Percentiles rank a stretch among this genome's conserved stretches.
Conservation (phyloP, 2,113 vertebrate species). For the Bufo gargarizans region DNA sequence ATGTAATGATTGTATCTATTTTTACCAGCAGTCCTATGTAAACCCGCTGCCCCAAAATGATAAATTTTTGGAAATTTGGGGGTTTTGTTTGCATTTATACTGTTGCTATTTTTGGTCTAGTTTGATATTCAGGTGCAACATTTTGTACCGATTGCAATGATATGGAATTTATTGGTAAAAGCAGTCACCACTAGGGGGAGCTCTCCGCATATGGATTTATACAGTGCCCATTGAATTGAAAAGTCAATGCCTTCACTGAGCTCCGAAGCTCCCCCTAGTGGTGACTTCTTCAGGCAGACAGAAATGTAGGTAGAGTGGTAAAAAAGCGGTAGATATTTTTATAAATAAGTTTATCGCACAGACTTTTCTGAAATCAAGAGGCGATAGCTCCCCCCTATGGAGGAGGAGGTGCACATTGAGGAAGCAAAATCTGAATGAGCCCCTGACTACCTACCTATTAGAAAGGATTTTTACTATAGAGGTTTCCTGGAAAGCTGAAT, state of each 20-base stretch:
- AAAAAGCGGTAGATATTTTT: too few relatives aligned
- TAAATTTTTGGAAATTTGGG: too few relatives aligned
- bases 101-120: background rate
- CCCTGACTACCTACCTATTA: too few relatives aligned
- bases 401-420: too few relatives aligned
- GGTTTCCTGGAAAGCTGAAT: background rate
- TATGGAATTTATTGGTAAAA: background rate
- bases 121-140: background rate
- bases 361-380: too few relatives aligned
- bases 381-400: too few relatives aligned
- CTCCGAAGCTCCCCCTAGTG: background rate
- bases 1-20: background rate
- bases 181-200: background rate
- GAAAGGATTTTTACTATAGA: too few relatives aligned
- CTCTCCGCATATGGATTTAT: background rate
- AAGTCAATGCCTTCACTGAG: background rate
- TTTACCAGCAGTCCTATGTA: background rate
- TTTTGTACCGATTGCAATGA: background rate
- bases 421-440: too few relatives aligned
- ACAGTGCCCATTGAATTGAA: background rate
- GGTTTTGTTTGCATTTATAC: background rate
- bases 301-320: too few relatives aligned
- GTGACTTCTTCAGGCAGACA: too few relatives aligned
- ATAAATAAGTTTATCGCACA: too few relatives aligned
- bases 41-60: background rate